Evolutionary conservation across 2,888 invertebrate species (phyloP), one percentile per base, ranked within the genome.

Genomic region (Cylindroiulus punctatus): DNA sequence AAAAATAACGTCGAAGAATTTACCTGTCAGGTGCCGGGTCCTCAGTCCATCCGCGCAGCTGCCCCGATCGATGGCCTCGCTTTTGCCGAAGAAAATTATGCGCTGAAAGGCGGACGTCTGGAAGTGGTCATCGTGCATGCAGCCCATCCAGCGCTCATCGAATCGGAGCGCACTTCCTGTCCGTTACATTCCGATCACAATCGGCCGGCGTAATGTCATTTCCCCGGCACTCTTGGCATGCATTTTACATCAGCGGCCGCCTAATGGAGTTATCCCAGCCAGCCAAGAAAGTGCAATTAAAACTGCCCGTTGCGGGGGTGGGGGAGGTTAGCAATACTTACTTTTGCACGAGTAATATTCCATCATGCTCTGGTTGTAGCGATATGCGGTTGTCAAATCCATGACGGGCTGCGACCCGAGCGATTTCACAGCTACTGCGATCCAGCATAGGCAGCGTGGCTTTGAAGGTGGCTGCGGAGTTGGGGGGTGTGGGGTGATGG

Each of bases 301-400:
- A 36, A 36, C 36, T 14, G 30, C n/a, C 32, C 82, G n/a, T 17
- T 32, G 32, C 8, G 40, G 32, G 14, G 19, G 17, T 1, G 19
- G n/a, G 4, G 5, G 65, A 65, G 26, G 10, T n/a, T n/a, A 22
- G 82, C 7, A 22, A 5, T 86, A 90, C 90, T 90, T 90, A 90
- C 90, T 90, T 89, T 90, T 90, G 89, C 90, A 98, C 92, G 98
- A 97, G 91, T 98, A 98, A 93, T 98, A 98, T 93, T 98, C 98
- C 98, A 98, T 97, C 97, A 98, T 97, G 92, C 97, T 97, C 91
- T 97, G 97, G 92, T 97, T 98, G 93, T 97, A 97, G 90, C 97
- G 94, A 92, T 97, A 97, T 90, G 97, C 97, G 90, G 97, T 97
- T 91, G 96, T 96, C 90, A 97, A 94, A 92, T 97, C 97, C 94